phyloP scores from a whole-genome alignment of 2,113 vertebrate species.

The Laticauda laticaudata region DNA sequence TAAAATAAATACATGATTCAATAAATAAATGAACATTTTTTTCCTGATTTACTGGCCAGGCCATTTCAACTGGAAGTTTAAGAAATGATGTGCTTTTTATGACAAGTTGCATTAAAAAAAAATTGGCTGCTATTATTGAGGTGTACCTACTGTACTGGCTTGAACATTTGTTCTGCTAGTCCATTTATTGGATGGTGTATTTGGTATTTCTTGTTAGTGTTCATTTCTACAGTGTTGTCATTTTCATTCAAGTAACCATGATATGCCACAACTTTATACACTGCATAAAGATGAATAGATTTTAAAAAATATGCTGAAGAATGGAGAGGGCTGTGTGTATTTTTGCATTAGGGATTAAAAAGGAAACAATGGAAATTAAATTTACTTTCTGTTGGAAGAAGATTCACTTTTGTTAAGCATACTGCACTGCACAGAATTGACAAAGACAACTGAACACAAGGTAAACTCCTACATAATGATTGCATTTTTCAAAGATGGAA shows the following conservation, averaged over 20 bases:
- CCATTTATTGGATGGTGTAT: background rate
- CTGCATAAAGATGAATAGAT: background rate
- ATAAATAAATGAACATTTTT: background rate
- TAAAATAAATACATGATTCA: conserved; percentile 3
- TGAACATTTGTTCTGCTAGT: background rate
- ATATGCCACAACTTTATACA: background rate
- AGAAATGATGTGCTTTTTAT: background rate
- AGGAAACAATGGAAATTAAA: background rate
- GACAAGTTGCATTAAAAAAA: background rate
- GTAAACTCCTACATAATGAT: background rate
- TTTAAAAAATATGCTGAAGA: background rate
- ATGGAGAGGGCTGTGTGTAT: background rate
- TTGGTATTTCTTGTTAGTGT: background rate
- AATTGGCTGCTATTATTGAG: background rate
- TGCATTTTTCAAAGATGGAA: background rate
- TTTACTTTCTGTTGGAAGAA: background rate
- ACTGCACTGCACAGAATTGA: background rate
- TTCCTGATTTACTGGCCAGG: background rate
- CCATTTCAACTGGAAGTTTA: background rate
- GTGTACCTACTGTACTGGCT: background rate
- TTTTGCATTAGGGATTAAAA: background rate
- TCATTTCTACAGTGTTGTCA: background rate
- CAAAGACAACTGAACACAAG: background rate
- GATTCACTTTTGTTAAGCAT: background rate
- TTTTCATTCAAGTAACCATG: background rate